These are phyloP conservation scores for Frankliniella intonsa DNA, from an alignment of 2,888 invertebrate species.

Conservation along the genomic window DNA sequence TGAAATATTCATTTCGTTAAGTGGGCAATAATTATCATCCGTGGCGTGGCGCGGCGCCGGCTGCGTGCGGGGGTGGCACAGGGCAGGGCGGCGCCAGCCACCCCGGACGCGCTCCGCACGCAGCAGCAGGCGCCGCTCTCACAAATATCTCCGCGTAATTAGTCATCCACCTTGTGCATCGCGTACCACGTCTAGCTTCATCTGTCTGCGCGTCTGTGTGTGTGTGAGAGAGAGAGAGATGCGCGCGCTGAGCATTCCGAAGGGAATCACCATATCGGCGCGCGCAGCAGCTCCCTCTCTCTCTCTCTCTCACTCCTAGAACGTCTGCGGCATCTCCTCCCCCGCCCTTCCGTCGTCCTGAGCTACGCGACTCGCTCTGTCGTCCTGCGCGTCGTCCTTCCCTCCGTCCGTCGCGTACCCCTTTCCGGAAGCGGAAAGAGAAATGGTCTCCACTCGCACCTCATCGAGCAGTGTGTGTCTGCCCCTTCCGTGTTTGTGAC, in stretches of 20 bases:
- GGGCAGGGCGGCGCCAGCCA: not conserved
- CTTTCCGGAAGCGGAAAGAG: slow-evolving; percentile 11
- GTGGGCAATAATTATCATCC: slow-evolving; percentile 14
- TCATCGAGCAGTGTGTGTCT: slow-evolving; percentile 15
- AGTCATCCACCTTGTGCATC: not conserved
- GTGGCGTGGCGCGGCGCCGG: no score
- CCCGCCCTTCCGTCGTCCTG: slow-evolving; percentile 31
- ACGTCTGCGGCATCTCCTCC: slow-evolving; percentile 28
- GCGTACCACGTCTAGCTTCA: not conserved
- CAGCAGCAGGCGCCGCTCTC: no score
- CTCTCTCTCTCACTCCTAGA: slow-evolving; percentile 33
- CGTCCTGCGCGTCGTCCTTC: slow-evolving; percentile 34
- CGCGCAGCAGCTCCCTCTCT: slow-evolving; percentile 23
- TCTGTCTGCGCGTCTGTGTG: not conserved
- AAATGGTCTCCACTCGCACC: slow-evolving; percentile 32
- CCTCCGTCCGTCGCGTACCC: slow-evolving; percentile 31
- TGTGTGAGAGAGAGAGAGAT: not conserved
- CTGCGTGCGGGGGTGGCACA: no score
- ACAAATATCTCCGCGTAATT: not conserved
- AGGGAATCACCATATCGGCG: no score
- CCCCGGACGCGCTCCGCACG: not conserved
- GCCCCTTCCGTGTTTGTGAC: slow-evolving; percentile 41
- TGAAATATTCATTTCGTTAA: slow-evolving; percentile 24
- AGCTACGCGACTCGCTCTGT: slow-evolving; percentile 33
- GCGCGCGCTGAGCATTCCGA: no score